Evolutionary conservation across 2,888 invertebrate species (phyloP).

Genomic region (Chymomyza fuscimana): DNA sequence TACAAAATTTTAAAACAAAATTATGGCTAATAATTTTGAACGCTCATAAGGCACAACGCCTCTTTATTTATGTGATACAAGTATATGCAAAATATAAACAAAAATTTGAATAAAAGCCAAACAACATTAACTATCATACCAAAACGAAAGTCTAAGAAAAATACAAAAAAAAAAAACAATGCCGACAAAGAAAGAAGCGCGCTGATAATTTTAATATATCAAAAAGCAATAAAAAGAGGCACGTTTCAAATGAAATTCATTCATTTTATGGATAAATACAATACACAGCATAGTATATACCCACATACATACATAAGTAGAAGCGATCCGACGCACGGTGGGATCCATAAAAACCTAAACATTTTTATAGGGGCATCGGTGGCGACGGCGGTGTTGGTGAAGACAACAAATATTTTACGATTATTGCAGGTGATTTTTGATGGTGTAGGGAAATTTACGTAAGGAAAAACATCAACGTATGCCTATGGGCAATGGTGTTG

Average conservation of each 20-base stretch:
- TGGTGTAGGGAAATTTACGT: constrained; percentile 10
- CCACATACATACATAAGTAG: constrained; percentile 27
- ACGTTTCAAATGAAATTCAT: constrained; percentile 36
- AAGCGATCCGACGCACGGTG: constrained; percentile 45
- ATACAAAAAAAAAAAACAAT: constrained; percentile 51
- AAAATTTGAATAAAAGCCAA: constrained; percentile 26
- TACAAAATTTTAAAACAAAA: constrained; percentile 70
- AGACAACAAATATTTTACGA: constrained; percentile 58
- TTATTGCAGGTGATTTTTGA: constrained; percentile 56
- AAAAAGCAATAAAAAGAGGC: constrained; percentile 64
- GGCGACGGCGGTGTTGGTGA: constrained; percentile 35
- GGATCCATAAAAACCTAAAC: constrained; percentile 64
- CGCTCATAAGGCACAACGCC: constrained; percentile 40
- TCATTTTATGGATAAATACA: background rate
- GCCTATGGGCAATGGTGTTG: constrained; percentile 25
- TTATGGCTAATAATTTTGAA: constrained; percentile 66
- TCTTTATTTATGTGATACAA: constrained; percentile 42
- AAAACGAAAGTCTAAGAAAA: constrained; percentile 45
- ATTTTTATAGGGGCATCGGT: constrained; percentile 56
- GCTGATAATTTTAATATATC: constrained; percentile 68
- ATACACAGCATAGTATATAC: background rate
- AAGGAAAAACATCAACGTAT: constrained; percentile 30
- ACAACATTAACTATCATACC: constrained; percentile 47
- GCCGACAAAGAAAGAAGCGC: constrained; percentile 60
- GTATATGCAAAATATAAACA: constrained; percentile 65